A percentile compares a stretch with the other conserved stretches of the same genome.
Evolutionary conservation across 2,797 vertebrate genomes (phyloP).

Genomic region (Enteromius treurensis): DNA sequence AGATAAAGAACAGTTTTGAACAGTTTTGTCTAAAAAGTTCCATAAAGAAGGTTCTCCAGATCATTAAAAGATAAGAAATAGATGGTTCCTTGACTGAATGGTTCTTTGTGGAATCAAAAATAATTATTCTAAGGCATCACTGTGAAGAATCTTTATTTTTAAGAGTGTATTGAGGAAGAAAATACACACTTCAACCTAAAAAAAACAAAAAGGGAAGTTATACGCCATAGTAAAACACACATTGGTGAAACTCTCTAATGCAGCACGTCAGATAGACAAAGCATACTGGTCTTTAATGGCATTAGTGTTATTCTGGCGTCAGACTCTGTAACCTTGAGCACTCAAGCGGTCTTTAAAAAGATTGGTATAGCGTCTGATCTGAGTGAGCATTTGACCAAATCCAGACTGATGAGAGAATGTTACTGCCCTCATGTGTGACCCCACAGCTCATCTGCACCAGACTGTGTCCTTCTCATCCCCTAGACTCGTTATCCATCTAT

Average conservation of each 20-base stretch:
- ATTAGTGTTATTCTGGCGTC: slow-evolving; percentile 31
- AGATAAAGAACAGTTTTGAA: too few relatives aligned
- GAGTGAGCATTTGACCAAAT: not conserved
- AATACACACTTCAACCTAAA: not conserved
- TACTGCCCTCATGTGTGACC: not conserved
- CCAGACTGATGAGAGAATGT: not conserved
- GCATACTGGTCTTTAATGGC: slow-evolving; percentile 28
- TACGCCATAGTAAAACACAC: not conserved
- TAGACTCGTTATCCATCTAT: not conserved
- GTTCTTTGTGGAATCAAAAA: too few relatives aligned
- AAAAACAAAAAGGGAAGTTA: not conserved
- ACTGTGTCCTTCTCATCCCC: not conserved
- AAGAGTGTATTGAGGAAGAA: too few relatives aligned
- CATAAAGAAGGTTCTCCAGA: too few relatives aligned
- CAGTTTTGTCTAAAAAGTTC: too few relatives aligned
- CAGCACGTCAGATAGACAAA: slow-evolving; percentile 9
- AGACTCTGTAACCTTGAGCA: slow-evolving; percentile 44
- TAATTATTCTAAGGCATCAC: too few relatives aligned
- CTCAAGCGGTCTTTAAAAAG: slow-evolving; percentile 34
- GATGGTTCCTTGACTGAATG: too few relatives aligned
- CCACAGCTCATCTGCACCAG: not conserved
- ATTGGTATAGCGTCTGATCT: not conserved
- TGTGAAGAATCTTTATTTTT: too few relatives aligned
- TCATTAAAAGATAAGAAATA: too few relatives aligned
- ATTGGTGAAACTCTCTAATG: not conserved